Base-by-base conservation (phyloP, 2,797 vertebrate species). In the Halcyon smyrnensis region DNA sequence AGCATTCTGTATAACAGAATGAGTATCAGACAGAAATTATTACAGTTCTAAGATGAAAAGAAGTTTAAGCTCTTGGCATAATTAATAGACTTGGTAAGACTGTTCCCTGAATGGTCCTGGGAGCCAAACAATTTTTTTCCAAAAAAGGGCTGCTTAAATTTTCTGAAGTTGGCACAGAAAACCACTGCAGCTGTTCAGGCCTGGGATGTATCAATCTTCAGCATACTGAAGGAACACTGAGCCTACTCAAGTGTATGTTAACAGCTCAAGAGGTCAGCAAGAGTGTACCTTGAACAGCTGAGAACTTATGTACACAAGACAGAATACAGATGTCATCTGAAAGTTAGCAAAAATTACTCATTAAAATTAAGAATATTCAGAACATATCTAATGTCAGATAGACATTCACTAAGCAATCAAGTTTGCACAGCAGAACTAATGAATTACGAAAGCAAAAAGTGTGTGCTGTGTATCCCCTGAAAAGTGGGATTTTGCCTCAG, bases 171-270 rank as follows among this genome's bases (percentile, higher is more conserved):
- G 97, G 97, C 97, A 97, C 80, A 95, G 95, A 76, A 92, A 95
- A 91, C 84, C 68, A 91, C 80, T 96, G 93, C 96, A 97, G 96
- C 97, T 97, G 97, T 97, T 96, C 97, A 93, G 88, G 84, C 78
- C 91, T 93, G 88, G 93, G 73, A 97, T 93, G 67, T 95, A 97
- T 97, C 96, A 97, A 97, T 98, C 97, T 97, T 93, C 83, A 95
- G 89, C 20, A 34, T 88, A 96, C 89, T 89, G 63, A 95, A 97
- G 96, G 94, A 97, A 94, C 83, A 51, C 80, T 83, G 84, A 90
- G 80, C 65, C 70, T 84, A 89, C 70, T 93, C 78, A 84, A 67
- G 78, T 57, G 82, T 90, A 96, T 1, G 1, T 93, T 95, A 97
- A 78, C 63, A 79, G 88, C 92, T 95, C 91, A 92, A 84, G 88